Conservation (phyloP, 2,113 vertebrate genomes). For the Forbesichthys agassizii region DNA sequence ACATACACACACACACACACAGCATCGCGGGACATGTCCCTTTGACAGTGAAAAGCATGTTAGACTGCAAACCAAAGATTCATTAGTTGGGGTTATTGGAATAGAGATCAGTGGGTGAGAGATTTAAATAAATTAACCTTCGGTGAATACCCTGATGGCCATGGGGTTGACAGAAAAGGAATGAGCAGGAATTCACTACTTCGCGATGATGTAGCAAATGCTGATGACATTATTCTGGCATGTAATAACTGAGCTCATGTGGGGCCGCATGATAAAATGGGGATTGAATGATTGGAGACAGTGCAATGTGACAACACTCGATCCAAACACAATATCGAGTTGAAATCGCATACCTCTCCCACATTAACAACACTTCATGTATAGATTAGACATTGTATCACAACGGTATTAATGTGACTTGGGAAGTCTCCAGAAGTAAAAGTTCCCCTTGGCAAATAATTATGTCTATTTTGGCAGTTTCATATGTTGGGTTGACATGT, state of each 20-base stretch:
- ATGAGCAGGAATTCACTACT: constrained; percentile 58
- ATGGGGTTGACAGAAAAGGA: constrained; percentile 54
- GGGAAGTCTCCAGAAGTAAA: too few relatives aligned
- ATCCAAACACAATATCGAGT: constrained; percentile 20
- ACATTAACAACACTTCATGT: background rate
- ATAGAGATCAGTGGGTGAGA: constrained; percentile 73
- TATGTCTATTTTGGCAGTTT: too few relatives aligned
- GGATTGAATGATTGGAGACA: background rate
- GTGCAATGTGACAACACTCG: background rate
- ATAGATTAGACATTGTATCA: background rate
- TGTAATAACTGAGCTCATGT: constrained; percentile 19
- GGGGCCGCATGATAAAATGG: constrained; percentile 6
- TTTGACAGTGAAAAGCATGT: constrained; percentile 71
- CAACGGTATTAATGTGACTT: too few relatives aligned
- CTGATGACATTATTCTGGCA: constrained; percentile 60
- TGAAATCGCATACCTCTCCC: background rate
- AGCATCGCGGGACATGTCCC: constrained; percentile 59
- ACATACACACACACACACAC: constrained; percentile 19
- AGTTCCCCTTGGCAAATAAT: too few relatives aligned
- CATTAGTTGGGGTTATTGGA: constrained; percentile 77
- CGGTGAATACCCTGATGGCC: constrained; percentile 60
- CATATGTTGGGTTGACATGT: too few relatives aligned
- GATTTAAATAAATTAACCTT: constrained; percentile 84
- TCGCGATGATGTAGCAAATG: constrained; percentile 66
- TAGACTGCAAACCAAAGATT: constrained; percentile 76